Evolutionary conservation across 2,113 vertebrate genomes (phyloP), one percentile per base, ranked within the genome.

Genomic region (Chamaea fasciata): DNA sequence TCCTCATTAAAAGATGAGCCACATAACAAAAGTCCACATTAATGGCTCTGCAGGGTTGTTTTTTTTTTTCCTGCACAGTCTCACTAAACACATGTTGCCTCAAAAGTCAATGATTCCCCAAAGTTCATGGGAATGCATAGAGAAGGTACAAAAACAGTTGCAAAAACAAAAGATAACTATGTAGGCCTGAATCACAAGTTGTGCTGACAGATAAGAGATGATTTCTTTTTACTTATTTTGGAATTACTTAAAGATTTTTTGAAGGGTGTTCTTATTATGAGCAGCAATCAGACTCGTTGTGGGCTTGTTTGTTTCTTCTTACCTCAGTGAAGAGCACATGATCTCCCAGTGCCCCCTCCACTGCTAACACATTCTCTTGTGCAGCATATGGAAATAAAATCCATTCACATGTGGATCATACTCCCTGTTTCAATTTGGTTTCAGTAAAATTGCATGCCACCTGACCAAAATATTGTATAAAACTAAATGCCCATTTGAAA

Each of bases 391-490:
- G 37, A 88, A 78, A 64, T 23, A 89, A 85, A 80, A 16, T 59
- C 62, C 52, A 37, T 35, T 63, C 13, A 21, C 47, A 26, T 1
- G 0, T 28, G 87, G 68, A 63, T 74, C 39, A 27, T 15, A 87
- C 39, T 24, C 13, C 60, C 62, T 13, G 5, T 70, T 94, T 96
- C 78, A 89, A 71, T 56, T 90, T 1, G 0, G 12, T 39, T 83
- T 88, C 49, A 68, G 81, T 83, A 94, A 50, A 87, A 92, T 57
- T 85, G 63, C 30, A 77, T 39, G 41, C 71, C 90, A 95, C 42
- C 68, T 82, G 69, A 83, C 39, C 71, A 89, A 90, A 73, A 46
- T 28, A 49, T 31, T 24, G 18, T 49, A 77, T 28, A 87, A 83
- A 86, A 78, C 56, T 27, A 35, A 97, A 89, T 30, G 37, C 7